Base-by-base conservation (phyloP, 1,140 invertebrate species). In the Mylabris phalerata region DNA sequence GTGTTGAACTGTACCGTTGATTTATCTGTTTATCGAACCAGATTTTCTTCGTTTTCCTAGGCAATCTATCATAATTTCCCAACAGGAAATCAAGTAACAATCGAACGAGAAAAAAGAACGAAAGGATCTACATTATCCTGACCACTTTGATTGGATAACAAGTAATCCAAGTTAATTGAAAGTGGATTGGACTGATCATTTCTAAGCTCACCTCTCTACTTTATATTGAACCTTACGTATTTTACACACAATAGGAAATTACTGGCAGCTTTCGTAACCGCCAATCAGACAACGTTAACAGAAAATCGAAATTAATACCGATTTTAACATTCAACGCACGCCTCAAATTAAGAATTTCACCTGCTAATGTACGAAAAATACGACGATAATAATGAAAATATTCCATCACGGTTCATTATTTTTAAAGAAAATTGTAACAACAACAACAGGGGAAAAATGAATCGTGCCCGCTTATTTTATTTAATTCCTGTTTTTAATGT, bases 151-250 rank as follows among this genome's bases (percentile, higher is more conserved):
- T 67, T 68, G 67, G 67, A 68, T 68, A 68, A 68, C 67, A 68
- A 68, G 60, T 68, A 68, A 68, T 68, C 67, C 59, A 50, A 64
- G 60, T 67, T 68, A 68, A 68, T 68, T 68, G 67, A 68, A 68
- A 68, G 63, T 67, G 65, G 65, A 68, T 58, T 55, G 65, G 61
- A 65, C 63, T 68, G 65, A 68, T 68, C 57, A 63, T 63, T 56
- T 51, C 45, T 52, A 47, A 58, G 48, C 50, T 61, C 58, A 58
- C 58, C 58, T 63, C 44, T 4, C 32, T 32, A 32, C 52, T 1
- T 19, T 19, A 19, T 19, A 19, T 19, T 19, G 19, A 38, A 46
- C 59, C 60, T 61, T 50, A 51, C 48, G 41, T 60, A 56, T 40
- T 55, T 60, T 55, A 48, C 19, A 27, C 26, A 49, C 39, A 50